phyloP scores from a whole-genome alignment of 2,888 invertebrate genomes.

The Brachyptera risi region DNA sequence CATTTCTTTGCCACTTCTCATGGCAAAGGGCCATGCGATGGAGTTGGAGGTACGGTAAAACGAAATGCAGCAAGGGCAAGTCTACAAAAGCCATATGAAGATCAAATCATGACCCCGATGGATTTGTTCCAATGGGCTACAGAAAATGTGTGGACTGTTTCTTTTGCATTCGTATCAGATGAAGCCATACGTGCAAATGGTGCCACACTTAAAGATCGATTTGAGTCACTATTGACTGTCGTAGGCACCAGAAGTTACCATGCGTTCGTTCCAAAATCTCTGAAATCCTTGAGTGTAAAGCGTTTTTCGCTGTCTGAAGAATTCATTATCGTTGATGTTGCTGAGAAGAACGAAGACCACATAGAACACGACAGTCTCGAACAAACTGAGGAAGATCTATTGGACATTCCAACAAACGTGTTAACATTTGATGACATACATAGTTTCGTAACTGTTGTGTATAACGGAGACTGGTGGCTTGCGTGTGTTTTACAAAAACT shows the following conservation, averaged over 20 bases:
- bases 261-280: not conserved
- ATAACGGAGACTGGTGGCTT: too few species aligned
- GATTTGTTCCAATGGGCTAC: slow-evolving; percentile 21
- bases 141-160: not conserved
- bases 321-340: too few species aligned
- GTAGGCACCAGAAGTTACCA: not conserved
- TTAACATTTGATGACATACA: too few species aligned
- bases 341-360: too few species aligned
- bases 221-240: not conserved
- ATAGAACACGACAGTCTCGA: too few species aligned
- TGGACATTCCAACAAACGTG: too few species aligned
- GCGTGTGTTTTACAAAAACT: too few species aligned
- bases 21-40: slow-evolving; percentile 32
- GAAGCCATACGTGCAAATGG: not conserved
- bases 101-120: slow-evolving; percentile 24
- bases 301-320: not conserved
- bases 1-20: slow-evolving; percentile 32
- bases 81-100: slow-evolving; percentile 24
- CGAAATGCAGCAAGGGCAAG: slow-evolving; percentile 17
- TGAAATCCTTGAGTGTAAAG: not conserved
- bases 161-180: slow-evolving; percentile 4
- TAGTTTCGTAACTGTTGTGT: too few species aligned
- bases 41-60: slow-evolving; percentile 33
- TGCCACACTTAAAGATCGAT: not conserved
- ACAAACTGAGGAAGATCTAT: too few species aligned